A percentile compares a stretch with the other conserved stretches of the same genome.
Conservation (phyloP, 2,797 vertebrate genomes). For the Cuculus canorus region DNA sequence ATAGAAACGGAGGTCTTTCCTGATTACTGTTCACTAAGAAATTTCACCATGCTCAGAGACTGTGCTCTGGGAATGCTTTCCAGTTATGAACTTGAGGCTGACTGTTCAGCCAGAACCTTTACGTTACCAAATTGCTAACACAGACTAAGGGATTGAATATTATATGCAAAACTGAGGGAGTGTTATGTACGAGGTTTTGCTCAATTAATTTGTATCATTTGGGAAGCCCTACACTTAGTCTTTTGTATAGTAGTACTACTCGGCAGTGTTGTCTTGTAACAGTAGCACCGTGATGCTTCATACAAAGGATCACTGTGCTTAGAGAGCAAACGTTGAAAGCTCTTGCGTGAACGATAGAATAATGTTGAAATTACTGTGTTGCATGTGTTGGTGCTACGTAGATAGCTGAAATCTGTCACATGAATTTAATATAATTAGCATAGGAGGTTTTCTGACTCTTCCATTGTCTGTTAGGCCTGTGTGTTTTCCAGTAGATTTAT, state of each 20-base stretch:
- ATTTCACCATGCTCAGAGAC: background rate
- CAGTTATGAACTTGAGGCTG: background rate
- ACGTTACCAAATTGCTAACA: accelerated
- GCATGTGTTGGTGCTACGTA: accelerated
- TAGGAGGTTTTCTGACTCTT: background rate
- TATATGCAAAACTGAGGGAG: background rate
- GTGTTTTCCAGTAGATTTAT: background rate
- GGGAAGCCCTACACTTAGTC: background rate
- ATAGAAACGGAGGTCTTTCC: background rate
- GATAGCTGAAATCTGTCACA: background rate
- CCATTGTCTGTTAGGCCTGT: background rate
- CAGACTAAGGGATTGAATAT: background rate
- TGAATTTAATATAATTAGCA: background rate
- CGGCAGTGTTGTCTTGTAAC: background rate
- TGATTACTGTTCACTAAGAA: background rate
- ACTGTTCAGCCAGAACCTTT: background rate
- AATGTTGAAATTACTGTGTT: background rate
- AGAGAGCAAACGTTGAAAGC: background rate
- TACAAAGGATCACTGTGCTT: background rate
- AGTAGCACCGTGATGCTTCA: background rate
- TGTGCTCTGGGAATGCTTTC: background rate
- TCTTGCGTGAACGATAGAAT: accelerated
- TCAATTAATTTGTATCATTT: background rate
- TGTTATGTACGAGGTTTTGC: background rate
- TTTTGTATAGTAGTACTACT: background rate